Evolutionary conservation across 2,113 vertebrate genomes (phyloP).

Genomic region (Cochlearius cochlearius): DNA sequence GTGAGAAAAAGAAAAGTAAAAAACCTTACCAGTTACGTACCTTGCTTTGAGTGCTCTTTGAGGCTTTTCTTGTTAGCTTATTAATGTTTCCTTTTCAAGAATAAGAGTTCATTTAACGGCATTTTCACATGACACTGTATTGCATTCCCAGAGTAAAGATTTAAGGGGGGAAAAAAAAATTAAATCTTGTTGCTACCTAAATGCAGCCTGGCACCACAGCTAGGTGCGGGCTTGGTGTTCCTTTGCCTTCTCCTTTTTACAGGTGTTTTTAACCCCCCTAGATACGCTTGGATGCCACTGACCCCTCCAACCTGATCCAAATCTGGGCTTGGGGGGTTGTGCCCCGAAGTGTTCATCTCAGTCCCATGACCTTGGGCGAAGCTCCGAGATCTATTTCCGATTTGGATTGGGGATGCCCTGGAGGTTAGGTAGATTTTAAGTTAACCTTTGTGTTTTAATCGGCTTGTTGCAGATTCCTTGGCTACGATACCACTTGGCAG

Average conservation of each 20-base stretch:
- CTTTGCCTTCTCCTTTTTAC: not conserved
- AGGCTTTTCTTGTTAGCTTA: not conserved
- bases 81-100: not conserved
- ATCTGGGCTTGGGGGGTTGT: not conserved
- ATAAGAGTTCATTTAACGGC: not conserved
- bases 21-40: fast-evolving
- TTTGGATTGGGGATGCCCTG: too few species aligned
- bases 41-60: not conserved
- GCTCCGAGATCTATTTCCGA: too few species aligned
- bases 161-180: not conserved
- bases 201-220: not conserved
- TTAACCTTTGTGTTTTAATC: too few species aligned
- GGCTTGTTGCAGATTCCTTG: too few species aligned
- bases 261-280: not conserved
- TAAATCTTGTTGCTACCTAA: not conserved
- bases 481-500: too few species aligned
- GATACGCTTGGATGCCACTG: not conserved
- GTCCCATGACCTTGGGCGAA: too few species aligned
- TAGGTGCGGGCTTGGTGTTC: not conserved
- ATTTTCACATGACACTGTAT: not conserved
- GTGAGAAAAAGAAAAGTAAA: not conserved
- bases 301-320: not conserved
- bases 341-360: not conserved
- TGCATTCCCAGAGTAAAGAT: not conserved
- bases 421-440: too few species aligned